Conservation (phyloP, 2,888 invertebrate genomes). For the Chaitophorus viminalis region DNA sequence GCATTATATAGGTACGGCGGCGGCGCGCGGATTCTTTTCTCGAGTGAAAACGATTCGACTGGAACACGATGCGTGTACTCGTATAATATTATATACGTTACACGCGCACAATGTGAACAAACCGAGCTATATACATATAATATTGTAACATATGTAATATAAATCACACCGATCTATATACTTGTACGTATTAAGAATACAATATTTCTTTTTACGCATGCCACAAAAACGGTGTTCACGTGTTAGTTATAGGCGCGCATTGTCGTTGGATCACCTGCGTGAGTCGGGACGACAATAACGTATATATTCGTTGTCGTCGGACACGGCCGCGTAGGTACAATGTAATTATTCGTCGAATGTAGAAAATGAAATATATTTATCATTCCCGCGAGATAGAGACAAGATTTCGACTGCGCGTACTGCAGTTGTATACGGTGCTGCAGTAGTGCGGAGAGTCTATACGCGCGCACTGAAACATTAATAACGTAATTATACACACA, state of each 20-base stretch:
- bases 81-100: constrained; percentile 11
- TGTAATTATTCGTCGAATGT: constrained; percentile 7
- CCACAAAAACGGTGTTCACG: constrained; percentile 19
- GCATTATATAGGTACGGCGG: neutral
- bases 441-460: neutral
- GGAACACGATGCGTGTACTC: constrained; percentile 27
- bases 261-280: constrained; percentile 49
- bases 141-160: neutral
- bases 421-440: neutral
- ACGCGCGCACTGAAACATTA: neutral
- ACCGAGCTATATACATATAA: neutral
- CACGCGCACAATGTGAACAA: constrained; percentile 24
- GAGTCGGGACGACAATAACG: constrained; percentile 6
- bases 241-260: neutral
- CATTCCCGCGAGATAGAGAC: neutral
- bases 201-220: constrained; percentile 11
- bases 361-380: neutral
- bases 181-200: constrained; percentile 30
- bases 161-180: constrained; percentile 10
- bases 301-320: constrained; percentile 26
- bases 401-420: neutral
- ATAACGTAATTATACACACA: neutral
- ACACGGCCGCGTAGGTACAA: constrained; percentile 9
- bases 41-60: constrained; percentile 33
- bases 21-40: constrained; percentile 18